These are phyloP conservation scores for Gallinago solitaria DNA, from an alignment of 2,797 vertebrate genomes.

Conservation along the genomic window DNA sequence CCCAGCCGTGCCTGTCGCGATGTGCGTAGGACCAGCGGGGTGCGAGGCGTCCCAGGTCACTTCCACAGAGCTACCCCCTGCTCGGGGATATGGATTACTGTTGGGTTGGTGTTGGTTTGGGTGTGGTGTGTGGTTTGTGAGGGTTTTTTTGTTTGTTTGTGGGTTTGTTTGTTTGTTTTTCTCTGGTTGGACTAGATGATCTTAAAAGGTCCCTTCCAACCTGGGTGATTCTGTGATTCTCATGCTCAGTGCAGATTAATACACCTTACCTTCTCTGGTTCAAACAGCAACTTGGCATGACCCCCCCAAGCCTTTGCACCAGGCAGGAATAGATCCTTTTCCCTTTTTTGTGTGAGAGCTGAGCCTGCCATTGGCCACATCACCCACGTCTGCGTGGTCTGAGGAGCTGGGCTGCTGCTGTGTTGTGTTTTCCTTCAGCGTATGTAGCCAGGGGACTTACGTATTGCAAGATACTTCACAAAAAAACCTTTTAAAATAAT, in stretches of 20 bases:
- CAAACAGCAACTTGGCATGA: neutral
- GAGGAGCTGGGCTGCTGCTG: neutral
- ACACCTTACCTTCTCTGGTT: neutral
- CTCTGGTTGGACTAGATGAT: too few species aligned
- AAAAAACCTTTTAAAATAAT: constrained; percentile 7
- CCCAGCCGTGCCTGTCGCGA: too few species aligned
- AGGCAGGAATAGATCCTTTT: neutral
- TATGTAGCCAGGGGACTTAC: neutral
- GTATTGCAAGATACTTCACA: neutral
- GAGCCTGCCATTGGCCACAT: neutral
- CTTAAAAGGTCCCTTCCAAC: too few species aligned
- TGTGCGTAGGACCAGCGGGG: too few species aligned
- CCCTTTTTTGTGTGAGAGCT: neutral
- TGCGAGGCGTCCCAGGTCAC: too few species aligned
- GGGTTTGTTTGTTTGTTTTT: too few species aligned
- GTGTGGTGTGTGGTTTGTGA: too few species aligned
- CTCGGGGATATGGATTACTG: too few species aligned
- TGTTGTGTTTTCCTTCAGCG: neutral
- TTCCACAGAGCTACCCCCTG: too few species aligned
- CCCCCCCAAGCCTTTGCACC: neutral
- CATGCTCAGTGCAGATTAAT: neutral
- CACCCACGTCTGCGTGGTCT: neutral
- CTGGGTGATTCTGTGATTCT: neutral
- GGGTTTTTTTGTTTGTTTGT: too few species aligned
- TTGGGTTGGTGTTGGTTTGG: too few species aligned